A percentile compares a stretch with the other conserved stretches of the same genome.
Conservation (phyloP, 2,888 invertebrate species). For the Anthophora plumipes region DNA sequence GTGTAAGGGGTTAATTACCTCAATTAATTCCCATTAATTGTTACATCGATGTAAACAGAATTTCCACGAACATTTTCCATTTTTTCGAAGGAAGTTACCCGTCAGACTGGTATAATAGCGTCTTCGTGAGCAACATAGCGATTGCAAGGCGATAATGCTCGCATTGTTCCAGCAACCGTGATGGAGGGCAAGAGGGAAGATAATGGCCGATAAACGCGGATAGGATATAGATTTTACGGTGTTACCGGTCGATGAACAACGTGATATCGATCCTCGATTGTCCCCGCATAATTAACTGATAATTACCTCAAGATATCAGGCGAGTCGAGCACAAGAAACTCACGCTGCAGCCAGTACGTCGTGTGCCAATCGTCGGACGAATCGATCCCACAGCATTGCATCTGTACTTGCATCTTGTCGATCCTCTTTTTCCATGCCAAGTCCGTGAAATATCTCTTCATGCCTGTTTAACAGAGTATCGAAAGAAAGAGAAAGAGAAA, state of each 20-base stretch:
- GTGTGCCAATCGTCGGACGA: conserved; percentile 86
- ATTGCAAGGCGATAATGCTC: conserved; percentile 14
- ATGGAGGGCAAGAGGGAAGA: conserved; percentile 22
- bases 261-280: conserved; percentile 33
- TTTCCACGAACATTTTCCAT: background rate
- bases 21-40: background rate
- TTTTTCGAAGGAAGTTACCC: too few species aligned
- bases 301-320: conserved; percentile 68
- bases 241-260: conserved; percentile 11
- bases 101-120: background rate
- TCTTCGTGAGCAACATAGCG: background rate
- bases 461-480: conserved; percentile 69
- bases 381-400: conserved; percentile 87
- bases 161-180: conserved; percentile 3
- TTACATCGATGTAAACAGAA: background rate
- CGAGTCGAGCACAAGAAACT: conserved; percentile 76
- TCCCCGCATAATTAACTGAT: conserved; percentile 58
- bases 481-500: background rate
- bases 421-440: conserved; percentile 86
- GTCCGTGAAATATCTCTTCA: conserved; percentile 87
- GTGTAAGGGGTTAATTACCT: too few species aligned
- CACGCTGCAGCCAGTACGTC: conserved; percentile 87
- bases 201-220: conserved; percentile 31
- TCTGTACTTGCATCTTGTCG: conserved; percentile 86
- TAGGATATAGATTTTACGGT: conserved; percentile 30